These are phyloP conservation scores for Teinopalpus imperialis DNA, from an alignment of 2,888 invertebrate species.

Conservation along the genomic window DNA sequence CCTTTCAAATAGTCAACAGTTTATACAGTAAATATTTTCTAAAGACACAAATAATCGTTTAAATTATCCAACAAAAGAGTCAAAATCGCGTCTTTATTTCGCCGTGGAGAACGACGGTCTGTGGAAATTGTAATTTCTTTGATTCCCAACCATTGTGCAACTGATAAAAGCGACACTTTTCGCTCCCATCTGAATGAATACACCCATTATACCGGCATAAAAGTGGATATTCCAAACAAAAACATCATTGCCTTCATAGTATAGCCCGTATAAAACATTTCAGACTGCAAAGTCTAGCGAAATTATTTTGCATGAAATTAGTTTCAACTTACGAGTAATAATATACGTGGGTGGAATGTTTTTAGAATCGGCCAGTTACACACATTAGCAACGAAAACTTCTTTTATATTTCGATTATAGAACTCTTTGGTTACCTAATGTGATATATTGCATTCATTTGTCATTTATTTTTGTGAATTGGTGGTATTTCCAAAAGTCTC, in stretches of 20 bases:
- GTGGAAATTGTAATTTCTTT: constrained; percentile 76
- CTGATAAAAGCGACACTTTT: constrained; percentile 79
- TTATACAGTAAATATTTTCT: too few species aligned
- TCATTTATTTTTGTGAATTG: too few species aligned
- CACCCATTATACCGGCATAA: constrained; percentile 76
- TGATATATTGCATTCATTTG: too few species aligned
- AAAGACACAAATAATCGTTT: constrained; percentile 21
- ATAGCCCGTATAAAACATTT: constrained; percentile 59
- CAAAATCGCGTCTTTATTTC: constrained; percentile 33
- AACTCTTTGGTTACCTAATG: too few species aligned
- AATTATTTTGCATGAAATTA: constrained; percentile 22
- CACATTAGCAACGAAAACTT: too few species aligned
- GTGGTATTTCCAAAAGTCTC: too few species aligned
- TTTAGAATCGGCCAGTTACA: too few species aligned
- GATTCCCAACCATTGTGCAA: constrained; percentile 73
- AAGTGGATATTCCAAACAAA: constrained; percentile 75
- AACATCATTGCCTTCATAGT: constrained; percentile 66
- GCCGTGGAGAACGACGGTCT: constrained; percentile 56
- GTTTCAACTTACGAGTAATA: not conserved
- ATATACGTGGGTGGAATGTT: not conserved
- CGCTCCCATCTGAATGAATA: constrained; percentile 73
- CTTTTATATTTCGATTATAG: too few species aligned
- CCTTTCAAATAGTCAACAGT: too few species aligned
- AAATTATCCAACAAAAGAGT: constrained; percentile 28
- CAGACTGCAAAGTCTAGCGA: constrained; percentile 40